These are phyloP conservation scores for Nipponacmea schrenckii DNA, from an alignment of 2,888 invertebrate species.

Conservation along the genomic window DNA sequence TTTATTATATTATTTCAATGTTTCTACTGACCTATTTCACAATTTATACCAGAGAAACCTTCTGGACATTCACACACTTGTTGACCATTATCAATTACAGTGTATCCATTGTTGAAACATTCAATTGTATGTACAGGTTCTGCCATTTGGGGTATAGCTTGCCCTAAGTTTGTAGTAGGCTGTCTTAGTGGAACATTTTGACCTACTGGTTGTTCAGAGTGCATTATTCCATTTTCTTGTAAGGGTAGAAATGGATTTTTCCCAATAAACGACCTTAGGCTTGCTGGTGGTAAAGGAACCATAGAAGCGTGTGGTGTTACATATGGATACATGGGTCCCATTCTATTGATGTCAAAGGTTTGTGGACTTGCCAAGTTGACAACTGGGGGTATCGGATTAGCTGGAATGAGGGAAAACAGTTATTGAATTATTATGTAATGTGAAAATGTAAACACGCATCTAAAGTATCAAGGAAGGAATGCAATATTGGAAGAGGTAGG, in stretches of 20 bases:
- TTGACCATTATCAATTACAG: background rate
- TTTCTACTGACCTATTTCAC: conserved; percentile 17
- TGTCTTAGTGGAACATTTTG: background rate
- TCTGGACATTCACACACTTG: conserved; percentile 13
- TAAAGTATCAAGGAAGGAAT: no score
- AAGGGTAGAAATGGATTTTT: background rate
- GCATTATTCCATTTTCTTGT: background rate
- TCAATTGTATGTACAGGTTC: background rate
- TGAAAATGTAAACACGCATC: no score
- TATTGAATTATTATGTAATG: no score
- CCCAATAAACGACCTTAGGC: no score
- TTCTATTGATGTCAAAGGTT: background rate
- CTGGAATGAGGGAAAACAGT: background rate
- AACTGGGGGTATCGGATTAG: no score
- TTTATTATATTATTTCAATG: no score
- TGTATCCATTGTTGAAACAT: conserved; percentile 14
- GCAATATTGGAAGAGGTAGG: no score
- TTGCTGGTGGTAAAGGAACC: background rate
- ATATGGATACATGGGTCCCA: no score
- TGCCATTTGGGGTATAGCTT: background rate
- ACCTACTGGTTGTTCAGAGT: background rate
- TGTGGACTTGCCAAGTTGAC: background rate
- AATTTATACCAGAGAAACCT: conserved; percentile 14
- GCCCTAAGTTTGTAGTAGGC: background rate
- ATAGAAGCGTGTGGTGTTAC: background rate